Conservation (phyloP, 1,140 invertebrate species). For the Penaeus chinensis region DNA sequence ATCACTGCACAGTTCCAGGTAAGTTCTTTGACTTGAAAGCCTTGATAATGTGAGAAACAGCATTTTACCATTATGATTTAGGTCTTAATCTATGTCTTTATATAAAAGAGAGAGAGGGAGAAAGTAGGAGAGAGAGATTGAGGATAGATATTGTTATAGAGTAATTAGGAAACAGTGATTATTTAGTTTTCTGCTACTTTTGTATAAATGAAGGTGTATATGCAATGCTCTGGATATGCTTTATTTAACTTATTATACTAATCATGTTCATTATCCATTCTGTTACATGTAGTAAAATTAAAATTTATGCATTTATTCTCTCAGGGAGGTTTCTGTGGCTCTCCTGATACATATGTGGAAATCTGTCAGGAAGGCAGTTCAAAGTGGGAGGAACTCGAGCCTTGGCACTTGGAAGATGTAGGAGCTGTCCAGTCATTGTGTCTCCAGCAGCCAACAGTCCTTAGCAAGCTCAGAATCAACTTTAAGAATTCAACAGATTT, state of each 20-base stretch:
- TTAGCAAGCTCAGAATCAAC: slow-evolving; percentile 48
- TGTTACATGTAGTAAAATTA: no score
- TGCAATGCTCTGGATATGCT: background rate
- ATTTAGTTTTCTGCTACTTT: no score
- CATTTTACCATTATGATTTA: background rate
- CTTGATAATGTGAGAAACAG: background rate
- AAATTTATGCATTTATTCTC: background rate
- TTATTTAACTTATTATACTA: background rate
- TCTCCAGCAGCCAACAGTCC: slow-evolving; percentile 14
- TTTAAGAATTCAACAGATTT: slow-evolving; percentile 65
- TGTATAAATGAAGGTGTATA: background rate
- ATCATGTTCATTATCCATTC: background rate
- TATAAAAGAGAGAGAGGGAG: no score
- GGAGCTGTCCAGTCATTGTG: slow-evolving; percentile 46
- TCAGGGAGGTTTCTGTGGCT: slow-evolving; percentile 63
- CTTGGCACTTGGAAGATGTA: slow-evolving; percentile 59
- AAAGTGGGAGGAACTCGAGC: slow-evolving; percentile 36
- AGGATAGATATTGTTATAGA: no score
- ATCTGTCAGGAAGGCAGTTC: slow-evolving; percentile 38
- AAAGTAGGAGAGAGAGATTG: no score
- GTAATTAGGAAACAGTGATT: no score
- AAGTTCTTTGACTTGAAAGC: background rate
- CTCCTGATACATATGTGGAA: slow-evolving; percentile 48
- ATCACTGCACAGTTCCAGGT: slow-evolving; percentile 57
- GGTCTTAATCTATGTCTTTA: no score